These are phyloP conservation scores for Candidula unifasciata DNA, from an alignment of 2,888 invertebrate genomes.

Conservation along the genomic window DNA sequence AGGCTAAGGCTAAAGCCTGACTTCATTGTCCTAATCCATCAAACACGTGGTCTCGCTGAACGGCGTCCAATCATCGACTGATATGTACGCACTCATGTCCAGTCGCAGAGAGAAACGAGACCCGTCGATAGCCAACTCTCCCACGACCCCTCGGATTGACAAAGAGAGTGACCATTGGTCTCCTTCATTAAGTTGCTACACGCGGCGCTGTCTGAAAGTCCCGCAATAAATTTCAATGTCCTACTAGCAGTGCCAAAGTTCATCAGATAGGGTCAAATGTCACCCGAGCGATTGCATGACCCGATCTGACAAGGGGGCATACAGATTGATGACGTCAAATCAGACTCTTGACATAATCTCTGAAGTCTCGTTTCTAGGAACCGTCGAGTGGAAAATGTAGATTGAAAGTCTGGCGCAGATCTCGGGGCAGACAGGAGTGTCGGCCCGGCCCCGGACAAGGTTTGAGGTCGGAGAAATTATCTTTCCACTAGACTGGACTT, in stretches of 20 bases:
- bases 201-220: constrained; percentile 9
- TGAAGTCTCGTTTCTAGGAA: constrained; percentile 7
- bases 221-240: constrained; percentile 32
- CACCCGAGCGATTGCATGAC: constrained; percentile 44
- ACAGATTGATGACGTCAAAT: constrained; percentile 51
- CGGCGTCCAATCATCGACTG: no score
- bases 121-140: not conserved
- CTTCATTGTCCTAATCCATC: no score
- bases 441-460: not conserved
- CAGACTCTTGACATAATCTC: constrained; percentile 49
- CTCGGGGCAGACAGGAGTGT: not conserved
- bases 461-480: constrained; percentile 44
- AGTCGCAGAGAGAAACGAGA: no score
- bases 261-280: constrained; percentile 49
- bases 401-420: constrained; percentile 37
- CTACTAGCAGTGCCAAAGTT: constrained; percentile 34
- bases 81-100: no score
- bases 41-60: no score
- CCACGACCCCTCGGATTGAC: not conserved
- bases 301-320: constrained; percentile 44
- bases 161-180: not conserved
- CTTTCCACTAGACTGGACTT: constrained; percentile 45
- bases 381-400: constrained; percentile 40
- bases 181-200: constrained; percentile 23
- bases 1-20: no score